Evolutionary conservation across 2,888 invertebrate genomes (phyloP).

Genomic region (Phyllotreta cruciferae): DNA sequence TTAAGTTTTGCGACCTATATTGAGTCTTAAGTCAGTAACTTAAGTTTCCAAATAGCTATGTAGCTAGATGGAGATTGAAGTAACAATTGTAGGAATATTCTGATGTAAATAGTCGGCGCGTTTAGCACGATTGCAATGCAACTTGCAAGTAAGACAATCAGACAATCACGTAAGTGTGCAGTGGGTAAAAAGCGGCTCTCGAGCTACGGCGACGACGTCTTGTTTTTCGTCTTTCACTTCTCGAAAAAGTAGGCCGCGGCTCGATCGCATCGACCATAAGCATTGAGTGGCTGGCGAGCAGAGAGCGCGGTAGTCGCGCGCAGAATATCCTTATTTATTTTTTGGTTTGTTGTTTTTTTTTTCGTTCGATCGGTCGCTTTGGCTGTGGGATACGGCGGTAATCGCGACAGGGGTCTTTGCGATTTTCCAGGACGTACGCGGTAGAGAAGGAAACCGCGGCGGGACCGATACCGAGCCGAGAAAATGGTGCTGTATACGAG

Average conservation of each 20-base stretch:
- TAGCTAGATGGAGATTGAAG: background rate
- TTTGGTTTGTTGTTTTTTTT: conserved; percentile 11
- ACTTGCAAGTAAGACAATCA: conserved; percentile 21
- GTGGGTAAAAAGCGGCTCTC: conserved; percentile 23
- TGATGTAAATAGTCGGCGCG: background rate
- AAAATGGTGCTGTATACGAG: conserved; percentile 52
- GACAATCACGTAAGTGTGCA: conserved; percentile 16
- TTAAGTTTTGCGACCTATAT: too few relatives aligned
- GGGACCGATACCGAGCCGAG: conserved; percentile 12
- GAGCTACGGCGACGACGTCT: conserved; percentile 31
- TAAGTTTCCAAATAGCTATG: background rate
- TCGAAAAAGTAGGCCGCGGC: conserved; percentile 55
- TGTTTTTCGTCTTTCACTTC: conserved; percentile 53
- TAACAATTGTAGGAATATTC: background rate
- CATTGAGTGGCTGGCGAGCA: conserved; percentile 54
- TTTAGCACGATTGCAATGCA: conserved; percentile 12
- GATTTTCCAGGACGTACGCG: conserved; percentile 19
- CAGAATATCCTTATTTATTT: conserved; percentile 8
- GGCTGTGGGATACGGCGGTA: background rate
- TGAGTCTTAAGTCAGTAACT: too few relatives aligned
- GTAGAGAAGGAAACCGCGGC: conserved; percentile 9
- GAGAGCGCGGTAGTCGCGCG: conserved; percentile 50
- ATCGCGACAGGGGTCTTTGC: background rate
- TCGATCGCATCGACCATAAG: conserved; percentile 50
- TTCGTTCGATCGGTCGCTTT: conserved; percentile 1